Percentiles rank a stretch among this genome's conserved stretches.
Conservation (phyloP, 2,797 vertebrate genomes). For the Pangasius sanitwongsei region DNA sequence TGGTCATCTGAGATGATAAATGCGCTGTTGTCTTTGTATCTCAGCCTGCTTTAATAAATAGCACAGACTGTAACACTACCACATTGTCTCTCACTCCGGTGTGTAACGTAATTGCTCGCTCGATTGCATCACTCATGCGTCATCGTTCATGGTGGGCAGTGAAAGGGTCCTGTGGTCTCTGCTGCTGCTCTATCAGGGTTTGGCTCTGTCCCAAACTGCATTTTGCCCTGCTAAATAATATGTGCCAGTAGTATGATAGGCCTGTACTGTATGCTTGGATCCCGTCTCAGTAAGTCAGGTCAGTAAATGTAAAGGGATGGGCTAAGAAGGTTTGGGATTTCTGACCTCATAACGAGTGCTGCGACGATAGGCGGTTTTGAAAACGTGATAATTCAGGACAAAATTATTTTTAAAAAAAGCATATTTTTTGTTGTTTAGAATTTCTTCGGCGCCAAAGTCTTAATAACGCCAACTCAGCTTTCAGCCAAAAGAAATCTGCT, state of each 20-base stretch:
- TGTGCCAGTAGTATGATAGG: background rate
- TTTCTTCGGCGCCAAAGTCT: background rate
- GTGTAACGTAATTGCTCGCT: background rate
- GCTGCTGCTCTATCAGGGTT: background rate
- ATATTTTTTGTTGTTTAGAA: background rate
- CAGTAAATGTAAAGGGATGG: background rate
- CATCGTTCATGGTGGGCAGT: background rate
- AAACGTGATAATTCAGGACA: background rate
- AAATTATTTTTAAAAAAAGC: background rate
- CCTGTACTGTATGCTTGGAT: background rate
- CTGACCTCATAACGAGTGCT: background rate
- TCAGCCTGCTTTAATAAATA: background rate
- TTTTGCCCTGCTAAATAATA: background rate
- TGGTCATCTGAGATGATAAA: background rate
- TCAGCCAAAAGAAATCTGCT: background rate
- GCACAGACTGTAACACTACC: background rate
- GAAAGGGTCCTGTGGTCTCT: background rate
- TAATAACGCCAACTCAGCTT: background rate
- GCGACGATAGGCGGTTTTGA: background rate
- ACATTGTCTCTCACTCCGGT: background rate
- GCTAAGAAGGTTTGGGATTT: background rate
- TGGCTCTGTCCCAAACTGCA: background rate
- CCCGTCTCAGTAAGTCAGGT: background rate
- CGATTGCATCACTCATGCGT: background rate
- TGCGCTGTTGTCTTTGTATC: background rate